Evolutionary conservation across 2,888 invertebrate genomes (phyloP).

Genomic region (Drosophila affinis): DNA sequence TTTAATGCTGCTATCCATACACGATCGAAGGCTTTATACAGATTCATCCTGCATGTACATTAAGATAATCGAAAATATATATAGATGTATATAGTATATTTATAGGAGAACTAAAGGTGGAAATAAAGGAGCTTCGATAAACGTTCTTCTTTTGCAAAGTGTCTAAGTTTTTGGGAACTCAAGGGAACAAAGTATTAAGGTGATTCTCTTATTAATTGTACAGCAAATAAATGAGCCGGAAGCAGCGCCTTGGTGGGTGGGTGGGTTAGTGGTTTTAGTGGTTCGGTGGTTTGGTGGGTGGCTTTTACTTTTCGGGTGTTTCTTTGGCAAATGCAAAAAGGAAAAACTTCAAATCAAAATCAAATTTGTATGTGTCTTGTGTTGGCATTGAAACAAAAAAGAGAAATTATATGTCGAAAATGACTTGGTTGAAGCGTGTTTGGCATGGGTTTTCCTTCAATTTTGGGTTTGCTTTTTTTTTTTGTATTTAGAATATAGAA

Average conservation of each 20-base stretch:
- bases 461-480: conserved; percentile 42
- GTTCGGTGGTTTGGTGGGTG: conserved; percentile 42
- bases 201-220: conserved; percentile 46
- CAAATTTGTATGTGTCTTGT: conserved; percentile 15
- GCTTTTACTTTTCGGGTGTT: conserved; percentile 20
- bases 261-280: conserved; percentile 13
- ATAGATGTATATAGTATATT: conserved; percentile 35
- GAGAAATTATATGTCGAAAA: conserved; percentile 15
- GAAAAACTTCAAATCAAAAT: conserved; percentile 26
- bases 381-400: conserved; percentile 49
- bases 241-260: conserved; percentile 54
- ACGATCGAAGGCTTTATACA: conserved; percentile 65
- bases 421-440: conserved; percentile 48
- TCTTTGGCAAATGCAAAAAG: conserved; percentile 35
- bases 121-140: conserved; percentile 30
- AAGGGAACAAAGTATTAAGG: conserved; percentile 8
- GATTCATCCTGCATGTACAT: conserved; percentile 60
- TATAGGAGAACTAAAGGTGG: conserved; percentile 37
- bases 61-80: conserved; percentile 54
- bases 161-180: conserved; percentile 46
- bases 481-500: conserved; percentile 77
- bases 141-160: conserved; percentile 53
- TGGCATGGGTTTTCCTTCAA: conserved; percentile 26
- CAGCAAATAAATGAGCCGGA: conserved; percentile 73
- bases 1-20: conserved; percentile 61